Base-by-base conservation (phyloP, 1,140 invertebrate species). In the Penaeus vannamei region DNA sequence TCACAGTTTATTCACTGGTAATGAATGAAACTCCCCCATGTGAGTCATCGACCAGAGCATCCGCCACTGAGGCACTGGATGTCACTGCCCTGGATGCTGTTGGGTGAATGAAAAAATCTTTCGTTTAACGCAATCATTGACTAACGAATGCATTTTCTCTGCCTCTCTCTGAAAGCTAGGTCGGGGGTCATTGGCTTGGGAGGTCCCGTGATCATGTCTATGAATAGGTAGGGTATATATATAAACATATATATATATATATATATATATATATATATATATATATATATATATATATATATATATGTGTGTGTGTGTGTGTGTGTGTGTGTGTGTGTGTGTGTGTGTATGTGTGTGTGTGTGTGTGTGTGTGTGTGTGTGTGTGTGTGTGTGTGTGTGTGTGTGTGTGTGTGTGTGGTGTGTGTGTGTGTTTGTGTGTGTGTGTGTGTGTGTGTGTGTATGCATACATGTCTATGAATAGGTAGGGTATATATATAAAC, bases 281-380 rank as follows among this genome's bases (percentile, higher is more conserved):
- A 64, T 86, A 23, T 92, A 93, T 90, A 90, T 93, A 46, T 93
- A 93, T 84, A 90, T 93, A 80, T 92, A 93, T 90, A 91, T 93
- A 59, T 92, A 93, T 81, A 64, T 64, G 29, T 66, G 32, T 86
- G 59, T 82, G 53, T 83, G 22, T 79, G n/a, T 62, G 22, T 79
- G 29, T 79, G 22, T 64, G 32, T 60, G 32, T 59, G 26, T 83
- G 22, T 81, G 26, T 64, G 26, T 83, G 8, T 83, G 22, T 64
- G 92, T 26, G 60, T 86, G 20, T 92, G 93, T 90, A 90, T 93
- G 36, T 93, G 93, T 84, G 89, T 93, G 76, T 92, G 93, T 90
- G 90, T 93, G 46, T 92, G 93, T 81, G 42, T 64, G 29, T 66
- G 32, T 86, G 59, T 82, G 53, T 83, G 22, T 79, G n/a, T 62